Evolutionary conservation across 1,140 invertebrate species (phyloP).

Genomic region (Halictus rubicundus): DNA sequence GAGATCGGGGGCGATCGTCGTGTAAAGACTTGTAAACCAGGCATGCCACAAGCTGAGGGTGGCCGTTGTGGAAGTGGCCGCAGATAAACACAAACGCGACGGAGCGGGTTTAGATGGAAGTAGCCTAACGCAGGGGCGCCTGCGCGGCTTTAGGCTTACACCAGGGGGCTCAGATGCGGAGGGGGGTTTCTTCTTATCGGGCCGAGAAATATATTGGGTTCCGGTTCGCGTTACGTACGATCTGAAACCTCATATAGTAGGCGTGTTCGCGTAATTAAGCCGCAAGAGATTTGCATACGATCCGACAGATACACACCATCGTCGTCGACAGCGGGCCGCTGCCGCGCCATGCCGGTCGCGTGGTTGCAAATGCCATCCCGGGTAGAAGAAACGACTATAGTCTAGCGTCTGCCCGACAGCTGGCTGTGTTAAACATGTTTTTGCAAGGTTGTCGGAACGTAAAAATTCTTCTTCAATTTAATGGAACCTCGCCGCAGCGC

Average conservation of each 20-base stretch:
- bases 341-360: too few relatives aligned
- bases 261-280: slow-evolving; percentile 79
- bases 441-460: not conserved
- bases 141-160: slow-evolving; percentile 20
- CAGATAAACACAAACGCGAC: slow-evolving; percentile 27
- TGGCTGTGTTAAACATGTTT: slow-evolving; percentile 1
- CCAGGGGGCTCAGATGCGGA: not conserved
- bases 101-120: not conserved
- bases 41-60: slow-evolving; percentile 3
- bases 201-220: slow-evolving; percentile 73
- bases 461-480: slow-evolving; percentile 28
- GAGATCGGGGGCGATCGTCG: slow-evolving; percentile 28
- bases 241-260: slow-evolving; percentile 73
- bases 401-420: not conserved
- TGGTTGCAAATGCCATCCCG: slow-evolving; percentile 4
- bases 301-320: slow-evolving; percentile 67
- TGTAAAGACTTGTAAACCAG: slow-evolving; percentile 54
- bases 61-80: not conserved
- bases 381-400: slow-evolving; percentile 34
- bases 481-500: not conserved
- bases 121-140: not conserved
- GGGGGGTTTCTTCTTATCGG: slow-evolving; percentile 72
- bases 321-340: too few relatives aligned
- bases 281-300: slow-evolving; percentile 79
- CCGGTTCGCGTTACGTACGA: slow-evolving; percentile 74